Base-by-base conservation (phyloP, 53 echinoderm and acorn worm genomes). In the Crossaster papposus region DNA sequence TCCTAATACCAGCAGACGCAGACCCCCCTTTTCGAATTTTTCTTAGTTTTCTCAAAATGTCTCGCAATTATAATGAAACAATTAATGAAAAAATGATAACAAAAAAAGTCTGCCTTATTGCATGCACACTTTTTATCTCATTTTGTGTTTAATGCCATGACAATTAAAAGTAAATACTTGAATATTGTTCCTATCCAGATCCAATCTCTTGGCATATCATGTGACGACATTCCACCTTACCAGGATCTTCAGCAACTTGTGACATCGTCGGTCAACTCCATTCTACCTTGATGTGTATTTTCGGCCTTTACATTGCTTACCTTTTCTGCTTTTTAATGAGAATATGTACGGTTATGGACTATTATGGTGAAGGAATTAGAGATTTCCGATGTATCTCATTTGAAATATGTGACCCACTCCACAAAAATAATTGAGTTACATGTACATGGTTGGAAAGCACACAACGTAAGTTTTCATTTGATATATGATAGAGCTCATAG, bases 181-280 rank as follows among this genome's bases (percentile, higher is more conserved):
- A 36, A 77, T 23, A 36, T 13, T 30, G 26, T 0, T 89, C 29
- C 51, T 75, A 29, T 72, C 54, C 94, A 96, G 96, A 94, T 96
- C 24, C 89, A 91, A 37, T 38, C 79, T 23, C 65, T 96, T 50
- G 96, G 96, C 52, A 65, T 94, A n/a, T 80, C 34, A 32, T 88
- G 83, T 22, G 68, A 79, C 14, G 88, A 91, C 23, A 82, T 96
- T 7, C 53, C 81, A 54, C 71, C 79, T 28, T 96, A 92, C 71
- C 80, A 73, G 62, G 93, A 96, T 58, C 88, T 96, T 26, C 92
- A 70, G 51, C 78, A 83, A 37, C 88, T 96, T 17, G 96, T 94
- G 10, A 89, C 93, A 63, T 90, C 91, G 22, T 73, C 94, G 18
- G 93, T 91, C 62, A 94, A 65, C 78, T 88, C 86, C 23, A 32